Evolutionary conservation across 2,888 invertebrate species (phyloP).

Genomic region (Phortica magna): DNA sequence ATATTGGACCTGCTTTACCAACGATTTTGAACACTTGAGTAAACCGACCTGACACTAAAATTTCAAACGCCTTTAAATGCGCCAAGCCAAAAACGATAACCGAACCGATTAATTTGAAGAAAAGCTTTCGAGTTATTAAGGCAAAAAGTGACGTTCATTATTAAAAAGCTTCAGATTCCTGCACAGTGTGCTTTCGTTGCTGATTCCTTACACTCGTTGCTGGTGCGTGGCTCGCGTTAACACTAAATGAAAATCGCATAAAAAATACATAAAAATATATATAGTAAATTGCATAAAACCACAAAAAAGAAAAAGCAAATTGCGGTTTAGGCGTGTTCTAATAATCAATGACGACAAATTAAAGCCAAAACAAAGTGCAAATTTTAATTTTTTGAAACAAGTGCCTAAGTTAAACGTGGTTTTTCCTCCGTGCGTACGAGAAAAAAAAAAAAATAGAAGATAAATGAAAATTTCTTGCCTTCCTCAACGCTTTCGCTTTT

Average conservation of each 20-base stretch:
- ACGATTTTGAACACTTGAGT: too few relatives aligned
- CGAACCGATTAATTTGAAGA: neutral
- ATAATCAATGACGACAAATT: neutral
- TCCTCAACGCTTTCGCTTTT: slow-evolving; percentile 54
- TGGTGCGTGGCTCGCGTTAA: slow-evolving; percentile 44
- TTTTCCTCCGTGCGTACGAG: slow-evolving; percentile 11
- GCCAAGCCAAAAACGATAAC: neutral
- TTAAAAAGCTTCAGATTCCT: slow-evolving; percentile 61
- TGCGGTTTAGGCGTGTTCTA: neutral
- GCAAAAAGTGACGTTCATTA: slow-evolving; percentile 43
- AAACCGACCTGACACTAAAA: too few relatives aligned
- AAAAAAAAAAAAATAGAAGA: slow-evolving; percentile 44
- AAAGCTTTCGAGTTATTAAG: slow-evolving; percentile 41
- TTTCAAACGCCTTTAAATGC: neutral
- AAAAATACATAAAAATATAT: slow-evolving; percentile 22
- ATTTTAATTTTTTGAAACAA: neutral
- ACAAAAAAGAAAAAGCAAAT: neutral
- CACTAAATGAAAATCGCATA: neutral
- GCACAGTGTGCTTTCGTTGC: slow-evolving; percentile 69
- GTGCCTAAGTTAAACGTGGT: slow-evolving; percentile 28
- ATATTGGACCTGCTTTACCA: too few relatives aligned
- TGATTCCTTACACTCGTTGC: slow-evolving; percentile 68
- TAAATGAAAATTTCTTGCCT: slow-evolving; percentile 41
- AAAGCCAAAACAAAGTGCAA: slow-evolving; percentile 1
- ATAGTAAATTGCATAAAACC: slow-evolving; percentile 17